These are phyloP conservation scores for Pemphigus obesinymphae DNA, from an alignment of 1,140 invertebrate genomes.

Conservation along the genomic window DNA sequence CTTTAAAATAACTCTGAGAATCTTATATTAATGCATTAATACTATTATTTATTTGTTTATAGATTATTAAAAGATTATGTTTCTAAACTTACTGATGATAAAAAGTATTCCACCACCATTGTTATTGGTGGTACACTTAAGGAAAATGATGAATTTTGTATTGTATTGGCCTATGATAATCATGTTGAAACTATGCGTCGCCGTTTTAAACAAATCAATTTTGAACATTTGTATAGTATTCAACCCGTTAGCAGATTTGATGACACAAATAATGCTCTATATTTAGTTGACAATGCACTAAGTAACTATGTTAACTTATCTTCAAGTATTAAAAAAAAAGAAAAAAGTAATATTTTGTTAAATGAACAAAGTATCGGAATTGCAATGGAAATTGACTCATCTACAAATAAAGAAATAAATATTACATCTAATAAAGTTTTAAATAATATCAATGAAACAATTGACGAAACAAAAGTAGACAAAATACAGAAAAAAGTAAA, in stretches of 20 bases:
- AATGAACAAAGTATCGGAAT: neutral
- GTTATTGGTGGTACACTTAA: slow-evolving; percentile 2
- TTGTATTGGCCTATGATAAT: slow-evolving; percentile 2
- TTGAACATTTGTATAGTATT: slow-evolving; percentile 38
- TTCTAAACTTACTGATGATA: neutral
- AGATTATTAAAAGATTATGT: slow-evolving; percentile 21
- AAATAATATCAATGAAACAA: neutral
- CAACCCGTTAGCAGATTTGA: slow-evolving; percentile 16
- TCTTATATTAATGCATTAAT: neutral
- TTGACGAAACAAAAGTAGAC: neutral
- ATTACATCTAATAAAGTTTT: neutral
- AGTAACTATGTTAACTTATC: neutral
- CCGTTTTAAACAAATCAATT: slow-evolving; percentile 14
- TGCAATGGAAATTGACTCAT: neutral
- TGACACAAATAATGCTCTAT: slow-evolving; percentile 10
- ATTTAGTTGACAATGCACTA: neutral
- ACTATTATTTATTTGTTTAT: neutral
- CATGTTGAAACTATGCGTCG: slow-evolving; percentile 21
- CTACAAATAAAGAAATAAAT: neutral
- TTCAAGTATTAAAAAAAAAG: slow-evolving; percentile 26
- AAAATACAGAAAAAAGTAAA: slow-evolving; percentile 1
- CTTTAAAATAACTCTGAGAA: too few species aligned
- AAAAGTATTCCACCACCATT: neutral
- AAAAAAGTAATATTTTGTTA: neutral
- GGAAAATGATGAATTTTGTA: slow-evolving; percentile 21